Percentiles rank a stretch among this genome's conserved stretches.
These are phyloP conservation scores for Notiomystis cincta DNA, from an alignment of 2,113 vertebrate species.

Conservation along the genomic window DNA sequence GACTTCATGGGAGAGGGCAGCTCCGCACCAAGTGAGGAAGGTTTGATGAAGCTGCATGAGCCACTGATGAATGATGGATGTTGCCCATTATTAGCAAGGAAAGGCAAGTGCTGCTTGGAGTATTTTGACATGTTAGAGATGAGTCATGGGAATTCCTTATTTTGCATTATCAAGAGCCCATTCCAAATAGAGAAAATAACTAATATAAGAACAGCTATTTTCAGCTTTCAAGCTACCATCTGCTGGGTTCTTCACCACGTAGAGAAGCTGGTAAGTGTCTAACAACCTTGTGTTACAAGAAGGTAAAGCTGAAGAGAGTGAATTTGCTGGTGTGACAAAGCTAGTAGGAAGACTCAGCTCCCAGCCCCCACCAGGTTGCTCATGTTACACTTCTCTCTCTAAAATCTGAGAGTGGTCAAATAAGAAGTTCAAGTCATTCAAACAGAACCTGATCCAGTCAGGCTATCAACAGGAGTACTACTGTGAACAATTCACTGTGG, in stretches of 20 bases:
- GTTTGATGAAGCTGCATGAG: not conserved
- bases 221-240: not conserved
- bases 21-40: not conserved
- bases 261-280: not conserved
- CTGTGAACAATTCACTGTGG: not conserved
- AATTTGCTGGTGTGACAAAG: not conserved
- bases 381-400: not conserved
- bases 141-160: not conserved
- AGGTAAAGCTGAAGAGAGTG: not conserved
- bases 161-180: not conserved
- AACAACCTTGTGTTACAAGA: not conserved
- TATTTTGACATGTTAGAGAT: not conserved
- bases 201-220: not conserved
- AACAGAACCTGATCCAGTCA: not conserved
- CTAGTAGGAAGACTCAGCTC: not conserved
- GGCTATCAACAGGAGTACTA: not conserved
- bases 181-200: not conserved
- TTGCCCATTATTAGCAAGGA: not conserved
- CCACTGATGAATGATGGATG: not conserved
- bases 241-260: not conserved
- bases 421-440: slow-evolving; percentile 3
- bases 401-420: not conserved
- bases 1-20: not conserved
- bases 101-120: not conserved
- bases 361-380: not conserved